phyloP scores from a whole-genome alignment of 23 tunicate genomes.

The Aplidium turbinatum region DNA sequence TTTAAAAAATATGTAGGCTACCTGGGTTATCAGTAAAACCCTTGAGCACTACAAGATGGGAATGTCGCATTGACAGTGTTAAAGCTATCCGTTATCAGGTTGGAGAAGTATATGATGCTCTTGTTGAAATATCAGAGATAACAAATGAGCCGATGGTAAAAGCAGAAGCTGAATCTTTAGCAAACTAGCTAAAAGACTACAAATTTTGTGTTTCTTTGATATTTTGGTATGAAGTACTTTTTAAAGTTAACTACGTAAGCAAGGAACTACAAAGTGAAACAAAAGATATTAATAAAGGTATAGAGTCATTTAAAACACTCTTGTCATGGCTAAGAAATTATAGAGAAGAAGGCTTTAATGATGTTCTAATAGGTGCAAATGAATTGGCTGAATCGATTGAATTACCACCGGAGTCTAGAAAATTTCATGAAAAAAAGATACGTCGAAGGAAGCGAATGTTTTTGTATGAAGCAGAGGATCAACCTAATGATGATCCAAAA shows the following conservation, averaged over 20 bases:
- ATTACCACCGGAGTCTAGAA: slow-evolving; percentile 14
- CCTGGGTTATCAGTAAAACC: slow-evolving; percentile 14
- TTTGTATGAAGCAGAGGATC: too few relatives aligned
- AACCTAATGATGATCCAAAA: too few relatives aligned
- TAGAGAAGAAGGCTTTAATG: too few relatives aligned
- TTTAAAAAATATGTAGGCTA: slow-evolving; percentile 27
- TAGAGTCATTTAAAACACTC: too few relatives aligned
- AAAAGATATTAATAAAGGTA: background rate
- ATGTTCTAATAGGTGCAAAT: background rate
- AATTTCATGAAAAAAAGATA: background rate
- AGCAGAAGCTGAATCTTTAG: slow-evolving; percentile 11
- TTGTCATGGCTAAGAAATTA: slow-evolving; percentile 1
- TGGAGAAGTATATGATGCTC: slow-evolving; percentile 6
- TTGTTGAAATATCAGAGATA: slow-evolving; percentile 14
- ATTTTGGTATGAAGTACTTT: background rate
- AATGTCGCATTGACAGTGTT: slow-evolving; percentile 29
- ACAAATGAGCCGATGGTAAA: slow-evolving; percentile 12
- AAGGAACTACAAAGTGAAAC: background rate
- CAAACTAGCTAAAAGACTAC: slow-evolving; percentile 5
- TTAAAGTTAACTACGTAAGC: background rate
- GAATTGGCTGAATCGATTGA: slow-evolving; percentile 10
- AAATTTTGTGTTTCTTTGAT: slow-evolving; percentile 12
- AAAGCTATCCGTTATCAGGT: slow-evolving; percentile 32
- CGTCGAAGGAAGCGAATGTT: too few relatives aligned
- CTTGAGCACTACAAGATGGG: slow-evolving; percentile 9